These are phyloP conservation scores for Agrilus mali DNA, from an alignment of 2,888 invertebrate species.

Conservation along the genomic window DNA sequence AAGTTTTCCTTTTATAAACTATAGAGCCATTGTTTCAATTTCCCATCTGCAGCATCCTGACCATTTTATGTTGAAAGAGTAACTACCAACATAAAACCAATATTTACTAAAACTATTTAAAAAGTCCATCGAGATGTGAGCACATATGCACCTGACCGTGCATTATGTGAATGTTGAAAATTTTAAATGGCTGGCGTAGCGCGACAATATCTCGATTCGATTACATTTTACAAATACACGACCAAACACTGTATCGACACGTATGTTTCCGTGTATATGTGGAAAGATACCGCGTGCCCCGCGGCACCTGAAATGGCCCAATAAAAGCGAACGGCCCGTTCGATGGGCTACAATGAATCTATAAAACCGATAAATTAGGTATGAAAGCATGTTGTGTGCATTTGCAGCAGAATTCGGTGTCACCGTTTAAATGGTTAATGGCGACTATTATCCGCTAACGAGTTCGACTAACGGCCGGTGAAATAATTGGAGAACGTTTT, in stretches of 20 bases:
- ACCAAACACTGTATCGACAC: not conserved
- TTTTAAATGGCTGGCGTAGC: too few species aligned
- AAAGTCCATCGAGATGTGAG: too few species aligned
- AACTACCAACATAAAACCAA: not conserved
- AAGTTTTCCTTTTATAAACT: too few species aligned
- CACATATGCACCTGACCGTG: too few species aligned
- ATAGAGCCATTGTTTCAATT: too few species aligned
- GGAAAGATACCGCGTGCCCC: constrained; percentile 18
- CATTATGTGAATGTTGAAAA: too few species aligned
- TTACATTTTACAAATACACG: too few species aligned
- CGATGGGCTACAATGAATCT: constrained; percentile 29
- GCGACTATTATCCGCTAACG: constrained; percentile 16
- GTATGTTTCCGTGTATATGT: constrained; percentile 15
- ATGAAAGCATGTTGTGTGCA: constrained; percentile 30
- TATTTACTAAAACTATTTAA: not conserved
- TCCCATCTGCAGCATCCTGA: too few species aligned
- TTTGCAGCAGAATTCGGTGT: constrained; percentile 26
- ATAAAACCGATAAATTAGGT: constrained; percentile 30
- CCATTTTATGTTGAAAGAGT: too few species aligned
- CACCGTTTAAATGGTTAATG: constrained; percentile 22
- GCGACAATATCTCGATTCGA: too few species aligned
- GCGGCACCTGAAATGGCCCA: constrained; percentile 28
- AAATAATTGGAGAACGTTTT: too few species aligned
- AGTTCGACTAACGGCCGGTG: too few species aligned
- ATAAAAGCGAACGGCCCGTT: constrained; percentile 34